Conservation (phyloP, 2,797 vertebrate species). For the Monodelphis domestica region DNA sequence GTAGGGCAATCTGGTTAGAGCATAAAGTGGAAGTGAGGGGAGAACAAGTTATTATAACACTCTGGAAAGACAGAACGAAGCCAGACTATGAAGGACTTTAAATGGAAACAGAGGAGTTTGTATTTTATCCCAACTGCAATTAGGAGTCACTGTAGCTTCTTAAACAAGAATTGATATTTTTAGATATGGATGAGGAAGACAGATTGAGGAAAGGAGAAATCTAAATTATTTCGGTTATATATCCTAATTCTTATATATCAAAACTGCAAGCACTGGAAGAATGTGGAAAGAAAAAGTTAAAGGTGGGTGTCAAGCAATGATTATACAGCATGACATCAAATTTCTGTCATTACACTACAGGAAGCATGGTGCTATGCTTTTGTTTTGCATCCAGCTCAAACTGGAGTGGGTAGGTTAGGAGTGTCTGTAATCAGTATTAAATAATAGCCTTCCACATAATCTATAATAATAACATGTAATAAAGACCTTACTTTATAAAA, state of each 20-base stretch:
- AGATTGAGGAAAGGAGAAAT: not conserved
- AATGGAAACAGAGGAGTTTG: not conserved
- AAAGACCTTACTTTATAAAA: not conserved
- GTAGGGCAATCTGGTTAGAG: not conserved
- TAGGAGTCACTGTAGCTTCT: no score
- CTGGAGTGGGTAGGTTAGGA: not conserved
- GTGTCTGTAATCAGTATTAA: not conserved
- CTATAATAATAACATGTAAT: not conserved
- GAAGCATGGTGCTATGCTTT: not conserved
- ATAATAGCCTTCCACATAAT: not conserved
- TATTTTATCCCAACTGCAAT: not conserved
- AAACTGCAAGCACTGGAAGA: not conserved
- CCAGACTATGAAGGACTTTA: not conserved
- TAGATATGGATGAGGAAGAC: not conserved
- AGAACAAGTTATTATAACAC: not conserved
- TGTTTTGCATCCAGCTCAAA: not conserved
- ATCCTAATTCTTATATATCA: not conserved
- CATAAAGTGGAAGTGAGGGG: not conserved
- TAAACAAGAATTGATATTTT: not conserved
- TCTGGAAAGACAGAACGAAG: not conserved
- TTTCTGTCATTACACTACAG: not conserved
- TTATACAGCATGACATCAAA: not conserved
- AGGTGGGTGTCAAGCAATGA: not conserved
- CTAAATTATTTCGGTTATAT: not conserved
- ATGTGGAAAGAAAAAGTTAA: not conserved